Conservation (phyloP, 2,113 vertebrate species). For the Psilopogon haemacephalus region DNA sequence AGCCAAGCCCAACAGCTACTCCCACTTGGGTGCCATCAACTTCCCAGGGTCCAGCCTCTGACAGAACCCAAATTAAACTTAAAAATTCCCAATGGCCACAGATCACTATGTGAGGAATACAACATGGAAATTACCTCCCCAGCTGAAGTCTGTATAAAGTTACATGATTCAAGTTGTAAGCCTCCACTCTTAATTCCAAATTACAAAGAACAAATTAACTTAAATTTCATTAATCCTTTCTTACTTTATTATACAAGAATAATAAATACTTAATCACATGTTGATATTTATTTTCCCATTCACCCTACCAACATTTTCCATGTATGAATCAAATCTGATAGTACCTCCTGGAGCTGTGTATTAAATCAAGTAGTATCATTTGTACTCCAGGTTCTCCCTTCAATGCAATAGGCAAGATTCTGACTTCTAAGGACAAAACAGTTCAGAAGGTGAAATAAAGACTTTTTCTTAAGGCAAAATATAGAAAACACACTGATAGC, state of each 20-base stretch:
- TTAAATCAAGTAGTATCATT: conserved; percentile 8
- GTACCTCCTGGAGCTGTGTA: not conserved
- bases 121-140: not conserved
- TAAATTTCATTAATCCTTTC: not conserved
- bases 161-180: accelerated
- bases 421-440: not conserved
- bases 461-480: not conserved
- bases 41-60: accelerated
- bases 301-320: not conserved
- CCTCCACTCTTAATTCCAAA: not conserved
- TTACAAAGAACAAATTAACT: not conserved
- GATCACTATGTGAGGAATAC: not conserved
- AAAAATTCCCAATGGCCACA: not conserved
- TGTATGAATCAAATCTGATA: not conserved
- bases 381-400: not conserved
- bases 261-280: not conserved
- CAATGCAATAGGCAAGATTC: not conserved
- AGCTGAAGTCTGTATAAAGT: not conserved
- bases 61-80: not conserved
- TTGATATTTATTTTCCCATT: not conserved
- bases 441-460: not conserved
- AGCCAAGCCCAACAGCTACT: not conserved
- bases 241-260: not conserved
- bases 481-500: not conserved
- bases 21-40: not conserved